Evolutionary conservation across 2,888 invertebrate genomes (phyloP), one percentile per base, ranked within the genome.

Genomic region (Galerucella pusilla): DNA sequence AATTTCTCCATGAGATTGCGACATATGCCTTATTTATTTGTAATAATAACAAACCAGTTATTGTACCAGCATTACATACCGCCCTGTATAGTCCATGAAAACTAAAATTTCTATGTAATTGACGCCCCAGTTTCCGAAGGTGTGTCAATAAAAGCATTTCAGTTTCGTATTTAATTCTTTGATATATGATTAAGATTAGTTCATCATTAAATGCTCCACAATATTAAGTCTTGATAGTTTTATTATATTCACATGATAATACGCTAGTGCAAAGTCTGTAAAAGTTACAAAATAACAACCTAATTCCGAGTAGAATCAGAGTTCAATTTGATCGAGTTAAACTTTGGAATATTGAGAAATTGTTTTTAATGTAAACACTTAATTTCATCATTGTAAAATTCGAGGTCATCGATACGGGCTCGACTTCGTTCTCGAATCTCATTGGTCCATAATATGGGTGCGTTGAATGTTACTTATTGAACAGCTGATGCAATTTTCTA

Each of bases 401-500:
- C 20, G 46, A 65, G 64, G 64, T 46, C 46, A 65, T 12, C 14
- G 16, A 46, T 65, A 16, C 11, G 20, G 64, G 64, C 64, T 11
- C 45, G 64, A 65, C 64, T 65, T 65, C 12, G 46, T 46, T 11
- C 45, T 20, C n/a, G 20, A 20, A 65, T 65, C 20, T 65, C 4
- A 65, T 65, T 65, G 64, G 64, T 46, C 16, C 11, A 65, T 46
- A 45, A 46, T 45, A 7, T 46, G 16, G 64, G 64, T 42, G 64
- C n/a, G 64, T 46, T 16, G 46, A 46, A 12, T 65, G 45, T 45
- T 65, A 46, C 64, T 65, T 46, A 46, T n/a, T 42, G 10, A 46
- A 65, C 64, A 65, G 64, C 64, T 65, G 64, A 65, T 46, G 64
- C 64, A 65, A 65, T 65, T 20, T 65, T 20, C 64, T 16, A 42